Evolutionary conservation across 53 echinoderm and acorn worm genomes (phyloP).

Genomic region (Pentamera pediparva): DNA sequence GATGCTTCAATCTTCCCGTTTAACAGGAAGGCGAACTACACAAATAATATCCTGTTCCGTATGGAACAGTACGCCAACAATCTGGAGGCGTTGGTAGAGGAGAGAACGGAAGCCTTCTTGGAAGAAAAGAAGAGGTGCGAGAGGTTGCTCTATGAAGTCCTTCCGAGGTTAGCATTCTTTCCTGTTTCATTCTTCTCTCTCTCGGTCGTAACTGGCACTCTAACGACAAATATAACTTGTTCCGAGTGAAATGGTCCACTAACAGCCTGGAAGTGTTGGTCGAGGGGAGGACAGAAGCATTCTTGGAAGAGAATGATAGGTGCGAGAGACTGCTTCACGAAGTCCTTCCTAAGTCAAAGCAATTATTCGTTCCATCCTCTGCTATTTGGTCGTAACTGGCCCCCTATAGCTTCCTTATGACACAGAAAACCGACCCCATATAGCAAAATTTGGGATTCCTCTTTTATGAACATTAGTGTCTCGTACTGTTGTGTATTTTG

Average conservation of each 20-base stretch:
- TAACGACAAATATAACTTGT: slow-evolving; percentile 59
- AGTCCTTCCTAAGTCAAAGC: slow-evolving; percentile 64
- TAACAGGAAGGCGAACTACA: slow-evolving; percentile 40
- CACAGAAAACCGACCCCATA: too few relatives aligned
- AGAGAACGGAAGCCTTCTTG: slow-evolving; percentile 70
- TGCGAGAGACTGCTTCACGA: slow-evolving; percentile 75
- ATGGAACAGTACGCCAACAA: slow-evolving; percentile 93
- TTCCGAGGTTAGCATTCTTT: slow-evolving; percentile 69
- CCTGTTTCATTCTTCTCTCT: neutral
- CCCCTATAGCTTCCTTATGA: too few relatives aligned
- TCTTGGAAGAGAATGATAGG: slow-evolving; percentile 78
- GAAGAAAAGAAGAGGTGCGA: slow-evolving; percentile 81
- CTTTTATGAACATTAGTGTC: too few relatives aligned
- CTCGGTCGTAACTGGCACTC: neutral
- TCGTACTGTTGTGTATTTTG: too few relatives aligned
- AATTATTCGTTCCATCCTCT: too few relatives aligned
- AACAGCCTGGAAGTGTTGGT: slow-evolving; percentile 71
- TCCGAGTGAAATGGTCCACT: slow-evolving; percentile 79
- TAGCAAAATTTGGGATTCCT: too few relatives aligned
- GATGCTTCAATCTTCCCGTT: neutral
- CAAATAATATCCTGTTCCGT: slow-evolving; percentile 69
- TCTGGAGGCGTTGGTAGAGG: slow-evolving; percentile 70
- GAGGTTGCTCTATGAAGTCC: slow-evolving; percentile 64
- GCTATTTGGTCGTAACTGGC: neutral
- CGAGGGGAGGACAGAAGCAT: slow-evolving; percentile 75